Evolutionary conservation across 2,888 invertebrate genomes (phyloP).

Genomic region (Eupithecia dodoneata): DNA sequence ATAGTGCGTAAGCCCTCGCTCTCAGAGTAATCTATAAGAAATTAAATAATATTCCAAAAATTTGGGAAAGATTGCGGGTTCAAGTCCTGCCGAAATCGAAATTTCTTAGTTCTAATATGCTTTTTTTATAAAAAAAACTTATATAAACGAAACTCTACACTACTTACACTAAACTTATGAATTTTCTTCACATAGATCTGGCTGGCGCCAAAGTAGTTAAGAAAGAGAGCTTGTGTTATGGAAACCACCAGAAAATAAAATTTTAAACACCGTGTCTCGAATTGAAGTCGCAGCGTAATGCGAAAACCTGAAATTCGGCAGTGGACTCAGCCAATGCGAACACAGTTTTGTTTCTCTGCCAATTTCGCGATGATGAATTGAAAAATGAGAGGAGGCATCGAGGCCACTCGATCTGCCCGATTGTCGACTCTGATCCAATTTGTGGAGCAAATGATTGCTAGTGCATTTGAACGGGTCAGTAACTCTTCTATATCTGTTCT

Average conservation of each 20-base stretch:
- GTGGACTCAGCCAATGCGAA: neutral
- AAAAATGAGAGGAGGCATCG: slow-evolving; percentile 32
- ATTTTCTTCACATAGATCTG: too few relatives aligned
- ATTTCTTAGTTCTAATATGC: too few relatives aligned
- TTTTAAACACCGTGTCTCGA: neutral
- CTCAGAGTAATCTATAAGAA: too few relatives aligned
- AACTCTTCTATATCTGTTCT: neutral
- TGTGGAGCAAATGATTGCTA: slow-evolving; percentile 34
- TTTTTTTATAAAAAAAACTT: too few relatives aligned
- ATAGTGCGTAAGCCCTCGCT: too few relatives aligned
- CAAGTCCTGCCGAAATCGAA: too few relatives aligned
- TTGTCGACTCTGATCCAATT: slow-evolving; percentile 38
- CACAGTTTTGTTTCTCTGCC: neutral
- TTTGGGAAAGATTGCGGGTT: too few relatives aligned
- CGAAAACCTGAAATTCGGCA: neutral
- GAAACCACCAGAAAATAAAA: neutral
- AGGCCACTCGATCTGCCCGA: slow-evolving; percentile 27
- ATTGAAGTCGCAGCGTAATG: neutral
- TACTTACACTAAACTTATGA: too few relatives aligned
- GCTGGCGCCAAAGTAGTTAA: too few relatives aligned
- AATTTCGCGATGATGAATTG: slow-evolving; percentile 30
- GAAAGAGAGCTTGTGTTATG: too few relatives aligned
- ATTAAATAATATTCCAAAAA: too few relatives aligned
- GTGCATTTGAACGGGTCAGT: slow-evolving; percentile 28
- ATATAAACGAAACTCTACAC: too few relatives aligned